Evolutionary conservation across 2,797 vertebrate species (phyloP).

Genomic region (Streptopelia turtur): DNA sequence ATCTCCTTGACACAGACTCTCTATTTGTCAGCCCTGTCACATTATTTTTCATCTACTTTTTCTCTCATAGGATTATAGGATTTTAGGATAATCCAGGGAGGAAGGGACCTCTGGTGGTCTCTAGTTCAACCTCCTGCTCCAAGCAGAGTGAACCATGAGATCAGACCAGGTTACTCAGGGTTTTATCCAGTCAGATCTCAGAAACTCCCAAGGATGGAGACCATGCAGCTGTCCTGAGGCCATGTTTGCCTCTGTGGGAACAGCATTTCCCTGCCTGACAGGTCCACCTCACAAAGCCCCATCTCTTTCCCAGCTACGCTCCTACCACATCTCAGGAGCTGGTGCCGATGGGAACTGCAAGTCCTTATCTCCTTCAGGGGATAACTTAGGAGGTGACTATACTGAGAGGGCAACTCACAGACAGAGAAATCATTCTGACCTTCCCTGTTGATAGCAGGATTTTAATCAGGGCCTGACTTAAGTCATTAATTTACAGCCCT

Average conservation of each 20-base stretch:
- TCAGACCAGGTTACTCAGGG: background rate
- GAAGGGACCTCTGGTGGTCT: background rate
- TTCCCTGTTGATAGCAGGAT: background rate
- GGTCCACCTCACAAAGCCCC: background rate
- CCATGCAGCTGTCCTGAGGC: background rate
- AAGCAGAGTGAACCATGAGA: background rate
- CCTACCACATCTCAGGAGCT: background rate
- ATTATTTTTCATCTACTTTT: background rate
- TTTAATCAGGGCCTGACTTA: conserved; percentile 19
- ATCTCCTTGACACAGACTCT: background rate
- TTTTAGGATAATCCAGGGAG: background rate
- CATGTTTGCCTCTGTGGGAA: background rate
- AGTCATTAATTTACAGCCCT: conserved; percentile 10
- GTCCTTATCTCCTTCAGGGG: background rate
- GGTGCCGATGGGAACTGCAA: background rate
- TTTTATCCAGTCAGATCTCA: background rate
- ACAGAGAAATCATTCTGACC: background rate
- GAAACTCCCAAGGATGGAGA: background rate
- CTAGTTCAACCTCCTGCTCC: background rate
- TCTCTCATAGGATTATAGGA: background rate
- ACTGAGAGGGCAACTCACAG: background rate
- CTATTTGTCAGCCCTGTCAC: background rate
- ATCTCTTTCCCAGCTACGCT: background rate
- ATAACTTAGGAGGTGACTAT: background rate
- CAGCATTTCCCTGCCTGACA: background rate